phyloP scores from a whole-genome alignment of 2,797 vertebrate species.

The Poecilia velifera region DNA sequence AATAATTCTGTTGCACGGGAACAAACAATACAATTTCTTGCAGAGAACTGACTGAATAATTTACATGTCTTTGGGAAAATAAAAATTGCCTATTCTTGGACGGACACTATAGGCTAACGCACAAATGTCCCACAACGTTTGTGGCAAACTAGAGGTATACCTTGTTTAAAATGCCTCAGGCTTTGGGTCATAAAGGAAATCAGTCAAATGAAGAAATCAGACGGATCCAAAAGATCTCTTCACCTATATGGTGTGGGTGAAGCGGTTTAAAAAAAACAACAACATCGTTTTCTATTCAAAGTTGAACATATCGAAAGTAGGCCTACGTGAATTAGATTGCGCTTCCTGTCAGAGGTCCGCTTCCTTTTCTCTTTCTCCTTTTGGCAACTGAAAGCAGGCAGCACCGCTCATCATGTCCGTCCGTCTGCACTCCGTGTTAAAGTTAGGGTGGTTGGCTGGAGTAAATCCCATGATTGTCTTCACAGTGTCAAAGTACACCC shows the following conservation, averaged over 20 bases:
- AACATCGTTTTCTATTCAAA: slow-evolving; percentile 78
- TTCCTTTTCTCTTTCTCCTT: slow-evolving; percentile 65
- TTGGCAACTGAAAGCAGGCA: slow-evolving; percentile 89
- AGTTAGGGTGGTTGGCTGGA: slow-evolving; percentile 52
- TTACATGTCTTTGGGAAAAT: slow-evolving; percentile 95
- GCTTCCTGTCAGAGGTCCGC: slow-evolving; percentile 72
- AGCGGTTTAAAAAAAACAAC: slow-evolving; percentile 54
- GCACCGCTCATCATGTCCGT: slow-evolving; percentile 73
- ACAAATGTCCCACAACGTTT: slow-evolving; percentile 89
- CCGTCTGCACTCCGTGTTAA: slow-evolving; percentile 63
- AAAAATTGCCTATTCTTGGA: slow-evolving; percentile 74
- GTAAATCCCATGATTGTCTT: slow-evolving; percentile 99
- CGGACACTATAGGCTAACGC: slow-evolving; percentile 84
- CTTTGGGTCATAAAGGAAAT: slow-evolving; percentile 83
- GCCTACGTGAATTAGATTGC: slow-evolving; percentile 69
- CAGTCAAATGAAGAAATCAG: slow-evolving; percentile 79
- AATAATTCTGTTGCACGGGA: slow-evolving; percentile 95
- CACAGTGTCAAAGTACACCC: slow-evolving; percentile 97
- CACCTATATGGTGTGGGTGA: slow-evolving; percentile 48
- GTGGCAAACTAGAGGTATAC: slow-evolving; percentile 81
- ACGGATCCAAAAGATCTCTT: slow-evolving; percentile 71
- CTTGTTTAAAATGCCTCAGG: slow-evolving; percentile 97
- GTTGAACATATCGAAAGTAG: slow-evolving; percentile 55
- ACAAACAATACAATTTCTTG: slow-evolving; percentile 87
- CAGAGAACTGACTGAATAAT: slow-evolving; percentile 84